A percentile compares a stretch with the other conserved stretches of the same genome.
phyloP scores from a whole-genome alignment of 2,113 vertebrate species.

The Brachypodius melanocephalos region DNA sequence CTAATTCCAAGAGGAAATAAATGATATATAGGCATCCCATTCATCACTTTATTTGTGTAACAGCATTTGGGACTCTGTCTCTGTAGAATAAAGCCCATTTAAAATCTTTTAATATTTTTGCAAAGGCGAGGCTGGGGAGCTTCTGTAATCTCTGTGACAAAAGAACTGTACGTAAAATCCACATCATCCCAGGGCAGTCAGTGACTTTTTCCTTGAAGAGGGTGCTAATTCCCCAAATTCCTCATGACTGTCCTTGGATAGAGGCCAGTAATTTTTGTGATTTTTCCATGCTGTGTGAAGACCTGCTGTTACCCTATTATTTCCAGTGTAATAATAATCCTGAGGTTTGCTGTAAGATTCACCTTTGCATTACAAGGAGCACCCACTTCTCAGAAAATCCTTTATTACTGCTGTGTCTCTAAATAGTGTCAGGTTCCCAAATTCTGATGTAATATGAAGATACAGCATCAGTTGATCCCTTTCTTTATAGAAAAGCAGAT shows the following conservation, averaged over 20 bases:
- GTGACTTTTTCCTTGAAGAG: constrained; percentile 2
- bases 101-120: constrained; percentile 45
- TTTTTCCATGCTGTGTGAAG: neutral
- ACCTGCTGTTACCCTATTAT: neutral
- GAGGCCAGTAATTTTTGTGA: neutral
- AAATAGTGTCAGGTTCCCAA: neutral
- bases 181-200: neutral
- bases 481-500: neutral
- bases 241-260: neutral
- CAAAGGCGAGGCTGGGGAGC: neutral
- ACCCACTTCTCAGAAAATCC: neutral
- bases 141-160: neutral
- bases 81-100: constrained; percentile 34
- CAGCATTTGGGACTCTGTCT: neutral
- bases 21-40: constrained; percentile 41
- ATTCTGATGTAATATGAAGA: neutral
- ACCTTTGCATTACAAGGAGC: neutral
- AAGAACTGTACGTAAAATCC: neutral
- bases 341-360: neutral
- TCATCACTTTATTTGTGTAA: constrained; percentile 52
- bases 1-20: constrained; percentile 62
- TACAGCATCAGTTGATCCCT: neutral
- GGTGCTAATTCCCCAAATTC: neutral
- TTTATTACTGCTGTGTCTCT: neutral
- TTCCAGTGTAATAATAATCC: neutral